Evolutionary conservation across 2,797 vertebrate genomes (phyloP).

Genomic region (Sphenopsis melanotis): DNA sequence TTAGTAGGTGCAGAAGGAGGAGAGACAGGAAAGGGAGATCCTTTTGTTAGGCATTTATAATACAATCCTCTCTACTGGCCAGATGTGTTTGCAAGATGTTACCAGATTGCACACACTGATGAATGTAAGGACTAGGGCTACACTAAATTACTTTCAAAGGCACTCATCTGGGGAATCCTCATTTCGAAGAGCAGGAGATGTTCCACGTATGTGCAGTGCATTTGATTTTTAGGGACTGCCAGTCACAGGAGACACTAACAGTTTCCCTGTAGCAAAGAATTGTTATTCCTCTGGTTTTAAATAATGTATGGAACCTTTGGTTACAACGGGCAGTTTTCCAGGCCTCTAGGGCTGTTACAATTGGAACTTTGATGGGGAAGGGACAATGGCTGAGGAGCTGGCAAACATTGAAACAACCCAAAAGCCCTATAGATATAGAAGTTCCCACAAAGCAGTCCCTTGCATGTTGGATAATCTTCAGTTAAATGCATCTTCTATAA

Average conservation of each 20-base stretch:
- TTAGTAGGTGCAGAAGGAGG: background rate
- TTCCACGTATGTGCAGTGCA: background rate
- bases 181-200: background rate
- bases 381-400: background rate
- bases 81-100: background rate
- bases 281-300: background rate
- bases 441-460: background rate
- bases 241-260: background rate
- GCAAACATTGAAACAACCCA: background rate
- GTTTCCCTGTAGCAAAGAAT: background rate
- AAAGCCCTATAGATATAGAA: background rate
- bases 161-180: background rate
- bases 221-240: background rate
- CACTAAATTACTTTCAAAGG: background rate
- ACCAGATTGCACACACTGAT: background rate
- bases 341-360: background rate
- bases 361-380: background rate
- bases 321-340: background rate
- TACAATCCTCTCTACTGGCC: background rate
- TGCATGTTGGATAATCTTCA: constrained; percentile 48
- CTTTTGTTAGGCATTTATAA: constrained; percentile 13
- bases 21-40: background rate
- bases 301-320: background rate
- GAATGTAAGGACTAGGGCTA: background rate
- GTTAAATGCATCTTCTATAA: constrained; percentile 26